These are phyloP conservation scores for Origma solitaria DNA, from an alignment of 2,113 vertebrate species.

Conservation along the genomic window DNA sequence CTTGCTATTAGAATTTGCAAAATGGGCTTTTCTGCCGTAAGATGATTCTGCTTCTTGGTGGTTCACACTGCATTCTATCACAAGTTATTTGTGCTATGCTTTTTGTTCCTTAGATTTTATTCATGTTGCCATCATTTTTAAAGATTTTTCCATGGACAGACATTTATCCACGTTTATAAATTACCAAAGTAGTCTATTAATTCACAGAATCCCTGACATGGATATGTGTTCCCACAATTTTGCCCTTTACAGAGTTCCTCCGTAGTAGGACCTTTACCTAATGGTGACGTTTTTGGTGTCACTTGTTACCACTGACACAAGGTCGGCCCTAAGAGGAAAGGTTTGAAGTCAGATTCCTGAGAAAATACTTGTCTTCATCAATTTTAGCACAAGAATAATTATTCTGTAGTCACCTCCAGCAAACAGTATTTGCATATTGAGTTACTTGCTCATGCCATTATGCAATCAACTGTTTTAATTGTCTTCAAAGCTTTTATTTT, in stretches of 20 bases:
- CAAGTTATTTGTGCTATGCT: background rate
- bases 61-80: background rate
- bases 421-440: background rate
- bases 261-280: background rate
- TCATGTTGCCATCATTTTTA: background rate
- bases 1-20: background rate
- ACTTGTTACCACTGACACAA: background rate
- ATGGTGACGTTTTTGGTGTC: background rate
- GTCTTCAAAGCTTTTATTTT: background rate
- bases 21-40: background rate
- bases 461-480: background rate
- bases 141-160: background rate
- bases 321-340: background rate
- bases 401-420: background rate
- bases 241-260: background rate
- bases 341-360: background rate
- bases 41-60: background rate
- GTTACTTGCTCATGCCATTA: background rate
- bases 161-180: background rate
- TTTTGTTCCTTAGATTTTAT: background rate
- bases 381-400: background rate
- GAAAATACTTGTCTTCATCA: background rate
- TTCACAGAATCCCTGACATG: background rate
- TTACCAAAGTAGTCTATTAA: background rate
- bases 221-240: background rate